Evolutionary conservation across 2,888 invertebrate species (phyloP), one percentile per base, ranked within the genome.

Genomic region (Bursaphelenchus okinawaensis): DNA sequence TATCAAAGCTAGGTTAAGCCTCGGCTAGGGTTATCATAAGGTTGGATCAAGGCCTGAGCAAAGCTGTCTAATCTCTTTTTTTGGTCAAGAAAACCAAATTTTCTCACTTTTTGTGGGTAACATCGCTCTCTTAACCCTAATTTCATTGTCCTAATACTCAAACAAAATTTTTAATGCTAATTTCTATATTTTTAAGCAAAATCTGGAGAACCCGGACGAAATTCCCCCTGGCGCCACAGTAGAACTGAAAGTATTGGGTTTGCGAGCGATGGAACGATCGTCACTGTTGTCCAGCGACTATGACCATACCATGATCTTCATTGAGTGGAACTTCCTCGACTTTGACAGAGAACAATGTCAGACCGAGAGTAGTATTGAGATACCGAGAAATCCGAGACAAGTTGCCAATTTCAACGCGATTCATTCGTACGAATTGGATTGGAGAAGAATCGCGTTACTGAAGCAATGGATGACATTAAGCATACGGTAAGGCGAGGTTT

Each of bases 381-480:
- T 75, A 19, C 74, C 74, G 0, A 51, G 67, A 19, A 66, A 55
- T 12, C 12, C 66, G 12, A 62, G 59, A 16, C 28, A 63, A 55
- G 9, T 29, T 3, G 40, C 28, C 9, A 54, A 62, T 20, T 65
- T 52, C 27, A 65, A 19, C 22, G 16, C 23, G 7, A 12, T 24
- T 1, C 55, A 62, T 19, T 19, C n/a, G 31, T 80, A 79, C 65
- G 65, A 60, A 16, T 57, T 80, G 19, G 71, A 72, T 19, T 65
- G 68, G 19, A 66, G 71, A 8, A 68, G 75, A 50, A 55, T 77
- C n/a, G 66, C 72, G 7, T 67, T 80, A 19, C 67, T 80, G 19
- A 63, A 71, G 8, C 80, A 80, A 67, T 80, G 79, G 76, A 71
- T 79, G 16, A 66, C 70, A 23, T 55, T 68, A n/a, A 68, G 69